Evolutionary conservation across 2,888 invertebrate species (phyloP).

Genomic region (Bhutanitis thaidina): DNA sequence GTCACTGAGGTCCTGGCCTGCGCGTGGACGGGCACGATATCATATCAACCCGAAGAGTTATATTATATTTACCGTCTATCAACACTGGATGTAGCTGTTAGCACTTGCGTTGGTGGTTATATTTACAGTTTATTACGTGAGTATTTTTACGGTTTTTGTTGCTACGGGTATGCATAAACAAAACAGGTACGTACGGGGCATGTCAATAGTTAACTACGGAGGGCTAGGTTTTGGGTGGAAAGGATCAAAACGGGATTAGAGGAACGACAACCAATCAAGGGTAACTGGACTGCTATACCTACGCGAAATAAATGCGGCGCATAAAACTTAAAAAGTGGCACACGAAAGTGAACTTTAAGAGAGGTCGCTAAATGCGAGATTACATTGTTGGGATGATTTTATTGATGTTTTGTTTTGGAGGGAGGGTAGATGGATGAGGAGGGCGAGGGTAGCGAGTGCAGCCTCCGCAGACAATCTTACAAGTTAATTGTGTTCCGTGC

Average conservation of each 20-base stretch:
- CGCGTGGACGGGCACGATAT: constrained; percentile 39
- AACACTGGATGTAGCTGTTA: constrained; percentile 45
- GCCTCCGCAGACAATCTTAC: constrained; percentile 80
- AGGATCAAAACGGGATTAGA: constrained; percentile 86
- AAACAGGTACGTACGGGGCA: constrained; percentile 65
- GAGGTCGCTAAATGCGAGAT: constrained; percentile 33
- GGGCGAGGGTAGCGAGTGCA: constrained; percentile 70
- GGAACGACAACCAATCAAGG: constrained; percentile 86
- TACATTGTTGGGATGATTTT: constrained; percentile 44
- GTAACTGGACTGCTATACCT: constrained; percentile 81
- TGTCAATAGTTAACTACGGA: constrained; percentile 76
- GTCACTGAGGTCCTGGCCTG: constrained; percentile 57
- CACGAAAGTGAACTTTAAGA: constrained; percentile 36
- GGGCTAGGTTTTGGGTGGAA: constrained; percentile 81
- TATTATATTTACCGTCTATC: constrained; percentile 54
- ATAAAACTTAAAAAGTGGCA: constrained; percentile 61
- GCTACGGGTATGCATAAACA: constrained; percentile 38
- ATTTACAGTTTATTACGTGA: constrained; percentile 18
- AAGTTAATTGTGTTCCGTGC: constrained; percentile 80
- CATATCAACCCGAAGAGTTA: constrained; percentile 53
- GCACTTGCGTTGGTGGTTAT: constrained; percentile 24
- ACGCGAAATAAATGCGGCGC: constrained; percentile 78
- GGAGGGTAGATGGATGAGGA: constrained; percentile 72
- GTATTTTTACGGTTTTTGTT: constrained; percentile 16
- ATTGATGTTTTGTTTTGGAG: constrained; percentile 80